Evolutionary conservation across 1,140 invertebrate species (phyloP).

Genomic region (Hetaerina americana): DNA sequence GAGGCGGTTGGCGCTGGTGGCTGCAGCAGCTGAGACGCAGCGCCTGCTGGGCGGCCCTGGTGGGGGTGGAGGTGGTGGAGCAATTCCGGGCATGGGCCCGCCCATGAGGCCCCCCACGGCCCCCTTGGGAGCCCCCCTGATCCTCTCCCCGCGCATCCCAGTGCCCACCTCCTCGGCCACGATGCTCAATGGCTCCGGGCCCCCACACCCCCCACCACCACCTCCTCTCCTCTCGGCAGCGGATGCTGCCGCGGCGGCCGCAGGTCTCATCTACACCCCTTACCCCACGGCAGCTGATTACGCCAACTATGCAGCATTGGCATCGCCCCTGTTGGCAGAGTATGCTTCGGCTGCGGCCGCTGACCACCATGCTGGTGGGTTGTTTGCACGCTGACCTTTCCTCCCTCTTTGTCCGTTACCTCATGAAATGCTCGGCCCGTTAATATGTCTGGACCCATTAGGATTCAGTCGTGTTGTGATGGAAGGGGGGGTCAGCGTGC

Average conservation of each 20-base stretch:
- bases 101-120: constrained; percentile 50
- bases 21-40: constrained; percentile 55
- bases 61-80: not conserved
- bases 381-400: constrained; percentile 59
- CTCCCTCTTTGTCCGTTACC: not conserved
- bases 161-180: constrained; percentile 63
- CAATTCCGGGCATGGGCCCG: constrained; percentile 34
- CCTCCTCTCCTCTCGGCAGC: constrained; percentile 43
- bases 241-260: constrained; percentile 45
- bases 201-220: constrained; percentile 35
- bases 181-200: constrained; percentile 54
- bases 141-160: constrained; percentile 72
- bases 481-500: not conserved
- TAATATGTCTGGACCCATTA: not conserved
- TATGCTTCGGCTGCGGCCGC: constrained; percentile 46
- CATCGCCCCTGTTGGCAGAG: constrained; percentile 69
- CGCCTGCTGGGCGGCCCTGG: constrained; percentile 45
- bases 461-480: not conserved
- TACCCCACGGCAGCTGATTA: constrained; percentile 57
- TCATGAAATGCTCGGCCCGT: not conserved
- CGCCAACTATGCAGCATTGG: constrained; percentile 73
- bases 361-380: constrained; percentile 88
- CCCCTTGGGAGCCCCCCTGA: constrained; percentile 69
- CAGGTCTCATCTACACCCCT: constrained; percentile 58
- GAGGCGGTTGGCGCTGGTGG: constrained; percentile 58